These are phyloP conservation scores for Lasioglossum figueresi DNA, from an alignment of 2,888 invertebrate genomes.

Conservation along the genomic window DNA sequence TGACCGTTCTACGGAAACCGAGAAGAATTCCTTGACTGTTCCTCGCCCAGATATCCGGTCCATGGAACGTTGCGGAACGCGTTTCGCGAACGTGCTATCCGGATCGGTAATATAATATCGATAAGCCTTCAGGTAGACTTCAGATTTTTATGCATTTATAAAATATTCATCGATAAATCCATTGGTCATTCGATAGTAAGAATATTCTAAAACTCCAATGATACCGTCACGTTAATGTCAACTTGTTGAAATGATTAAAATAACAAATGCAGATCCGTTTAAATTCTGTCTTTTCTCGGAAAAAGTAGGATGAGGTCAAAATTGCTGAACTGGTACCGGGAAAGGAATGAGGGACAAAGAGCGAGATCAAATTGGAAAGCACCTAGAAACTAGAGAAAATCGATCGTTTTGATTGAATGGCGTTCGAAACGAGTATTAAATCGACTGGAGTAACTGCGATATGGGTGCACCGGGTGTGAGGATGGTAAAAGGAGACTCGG, in stretches of 20 bases:
- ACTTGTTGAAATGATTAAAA: background rate
- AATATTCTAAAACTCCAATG: background rate
- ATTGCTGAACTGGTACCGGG: background rate
- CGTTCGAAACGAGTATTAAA: background rate
- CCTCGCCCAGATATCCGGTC: constrained; percentile 25
- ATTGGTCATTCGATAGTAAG: too few relatives aligned
- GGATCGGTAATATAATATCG: background rate
- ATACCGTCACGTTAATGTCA: background rate
- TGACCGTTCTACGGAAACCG: background rate
- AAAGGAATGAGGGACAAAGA: background rate
- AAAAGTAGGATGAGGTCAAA: background rate
- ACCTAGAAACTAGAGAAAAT: background rate
- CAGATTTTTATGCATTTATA: background rate
- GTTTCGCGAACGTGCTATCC: background rate
- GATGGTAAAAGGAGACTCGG: background rate
- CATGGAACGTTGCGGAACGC: background rate
- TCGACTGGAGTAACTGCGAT: background rate
- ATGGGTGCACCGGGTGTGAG: background rate
- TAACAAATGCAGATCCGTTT: background rate
- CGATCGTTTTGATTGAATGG: background rate
- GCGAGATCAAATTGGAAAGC: background rate
- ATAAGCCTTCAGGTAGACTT: background rate
- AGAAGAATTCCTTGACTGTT: constrained; percentile 7
- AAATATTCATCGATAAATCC: too few relatives aligned
- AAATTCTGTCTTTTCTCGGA: background rate